Evolutionary conservation across 2,113 vertebrate genomes (phyloP), one percentile per base, ranked within the genome.

Genomic region (Orycteropus afer): DNA sequence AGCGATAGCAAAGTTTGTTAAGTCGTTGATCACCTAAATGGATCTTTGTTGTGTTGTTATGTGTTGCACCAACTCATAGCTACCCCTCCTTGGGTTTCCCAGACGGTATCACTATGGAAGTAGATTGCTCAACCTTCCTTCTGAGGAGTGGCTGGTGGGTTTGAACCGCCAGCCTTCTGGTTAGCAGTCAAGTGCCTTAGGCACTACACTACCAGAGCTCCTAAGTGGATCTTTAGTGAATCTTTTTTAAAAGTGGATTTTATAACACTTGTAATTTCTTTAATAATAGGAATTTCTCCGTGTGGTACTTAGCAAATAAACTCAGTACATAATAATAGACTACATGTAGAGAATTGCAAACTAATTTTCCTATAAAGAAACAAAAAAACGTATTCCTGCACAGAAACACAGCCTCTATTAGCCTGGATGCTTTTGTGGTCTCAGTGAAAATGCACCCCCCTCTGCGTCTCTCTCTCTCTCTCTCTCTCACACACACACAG

Each of bases 221-320:
- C 77, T 76, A 84, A 65, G 51, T 63, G 73, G 37, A 65, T 45
- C 51, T 51, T 81, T 45, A 90, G 37, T 83, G 12, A 83, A 53
- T 89, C 20, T 81, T 80, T 51, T 57, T 90, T 90, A 89, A 69
- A 79, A 94, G 12, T 65, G 32, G 25, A n/a, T 78, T 82, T 82
- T 91, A 80, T 93, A 61, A 83, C 59, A 11, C 45, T 74, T 25
- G 20, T 93, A 37, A 9, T 91, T 89, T 91, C 73, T 93, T 88
- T 93, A 37, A 76, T 85, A 77, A 65, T 8, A 69, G 74, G 51
- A 77, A 82, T 15, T 80, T 95, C 37, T 77, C n/a, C 65, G 63
- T 77, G 67, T 29, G 42, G 53, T 65, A 61, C 34, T 77, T 88
- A 73, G 63, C 65, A 92, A 74, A 82, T 76, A 84, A 86, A 85